A percentile compares a stretch with the other conserved stretches of the same genome.
Evolutionary conservation across 2,113 vertebrate species (phyloP).

Genomic region (Romanogobio albipinnatus): DNA sequence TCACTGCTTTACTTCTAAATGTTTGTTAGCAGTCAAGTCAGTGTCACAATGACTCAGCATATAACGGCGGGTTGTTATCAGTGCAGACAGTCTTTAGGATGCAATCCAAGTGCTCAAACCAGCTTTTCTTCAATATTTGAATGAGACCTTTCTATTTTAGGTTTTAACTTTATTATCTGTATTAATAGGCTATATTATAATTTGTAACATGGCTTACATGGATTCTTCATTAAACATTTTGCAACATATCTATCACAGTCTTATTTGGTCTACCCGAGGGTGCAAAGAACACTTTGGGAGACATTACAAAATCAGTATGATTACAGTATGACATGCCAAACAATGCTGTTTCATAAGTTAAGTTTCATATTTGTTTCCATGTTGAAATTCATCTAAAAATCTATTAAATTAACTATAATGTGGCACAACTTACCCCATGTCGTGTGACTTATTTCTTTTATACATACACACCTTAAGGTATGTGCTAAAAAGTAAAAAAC

Average conservation of each 20-base stretch:
- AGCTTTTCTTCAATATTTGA: not conserved
- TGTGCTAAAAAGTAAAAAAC: not conserved
- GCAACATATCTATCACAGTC: not conserved
- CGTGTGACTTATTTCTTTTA: not conserved
- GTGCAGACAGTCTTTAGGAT: not conserved
- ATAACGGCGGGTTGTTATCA: not conserved
- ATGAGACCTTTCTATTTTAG: not conserved
- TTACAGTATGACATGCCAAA: not conserved
- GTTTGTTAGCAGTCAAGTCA: not conserved
- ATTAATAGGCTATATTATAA: no score
- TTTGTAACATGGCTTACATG: no score
- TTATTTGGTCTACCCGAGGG: not conserved
- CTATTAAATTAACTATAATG: not conserved
- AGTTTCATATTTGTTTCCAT: not conserved
- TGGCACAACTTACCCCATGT: not conserved
- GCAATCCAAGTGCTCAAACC: not conserved
- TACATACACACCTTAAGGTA: no score
- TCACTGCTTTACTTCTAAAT: not conserved
- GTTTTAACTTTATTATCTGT: no score
- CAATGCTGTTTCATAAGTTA: not conserved
- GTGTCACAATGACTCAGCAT: constrained; percentile 27
- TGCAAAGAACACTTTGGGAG: not conserved
- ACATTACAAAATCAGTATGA: not conserved
- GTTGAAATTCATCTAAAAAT: not conserved
- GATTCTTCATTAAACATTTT: no score